phyloP scores from a whole-genome alignment of 2,797 vertebrate genomes.

The Microtus obscurus region DNA sequence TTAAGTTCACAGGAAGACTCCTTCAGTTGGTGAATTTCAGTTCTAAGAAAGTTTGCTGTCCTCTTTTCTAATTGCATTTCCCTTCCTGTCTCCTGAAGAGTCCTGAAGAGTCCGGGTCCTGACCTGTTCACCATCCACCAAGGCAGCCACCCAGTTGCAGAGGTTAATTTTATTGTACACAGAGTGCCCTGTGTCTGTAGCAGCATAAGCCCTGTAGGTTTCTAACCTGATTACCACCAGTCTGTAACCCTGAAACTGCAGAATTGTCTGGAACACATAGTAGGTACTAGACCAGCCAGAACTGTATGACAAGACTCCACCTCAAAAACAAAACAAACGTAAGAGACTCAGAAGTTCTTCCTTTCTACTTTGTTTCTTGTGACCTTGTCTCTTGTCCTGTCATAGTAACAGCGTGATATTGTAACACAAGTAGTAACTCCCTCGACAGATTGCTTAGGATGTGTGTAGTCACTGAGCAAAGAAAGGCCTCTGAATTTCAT shows the following conservation, averaged over 20 bases:
- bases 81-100: background rate
- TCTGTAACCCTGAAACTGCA: background rate
- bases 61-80: background rate
- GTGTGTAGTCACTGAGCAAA: background rate
- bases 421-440: background rate
- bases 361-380: background rate
- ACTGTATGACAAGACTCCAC: background rate
- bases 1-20: slow-evolving; percentile 13
- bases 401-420: background rate
- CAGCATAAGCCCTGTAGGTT: background rate
- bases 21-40: background rate
- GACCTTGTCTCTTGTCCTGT: background rate
- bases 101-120: background rate
- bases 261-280: background rate
- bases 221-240: background rate
- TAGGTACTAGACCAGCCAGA: background rate
- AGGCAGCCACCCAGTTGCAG: background rate
- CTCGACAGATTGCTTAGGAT: background rate
- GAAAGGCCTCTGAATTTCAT: background rate
- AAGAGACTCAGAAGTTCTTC: background rate
- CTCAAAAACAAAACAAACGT: background rate
- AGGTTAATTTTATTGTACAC: background rate
- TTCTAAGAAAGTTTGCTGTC: background rate
- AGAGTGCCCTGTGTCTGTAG: background rate
- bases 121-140: too few relatives aligned